phyloP scores from a whole-genome alignment of 1,140 invertebrate genomes.

The Maconellicoccus hirsutus region DNA sequence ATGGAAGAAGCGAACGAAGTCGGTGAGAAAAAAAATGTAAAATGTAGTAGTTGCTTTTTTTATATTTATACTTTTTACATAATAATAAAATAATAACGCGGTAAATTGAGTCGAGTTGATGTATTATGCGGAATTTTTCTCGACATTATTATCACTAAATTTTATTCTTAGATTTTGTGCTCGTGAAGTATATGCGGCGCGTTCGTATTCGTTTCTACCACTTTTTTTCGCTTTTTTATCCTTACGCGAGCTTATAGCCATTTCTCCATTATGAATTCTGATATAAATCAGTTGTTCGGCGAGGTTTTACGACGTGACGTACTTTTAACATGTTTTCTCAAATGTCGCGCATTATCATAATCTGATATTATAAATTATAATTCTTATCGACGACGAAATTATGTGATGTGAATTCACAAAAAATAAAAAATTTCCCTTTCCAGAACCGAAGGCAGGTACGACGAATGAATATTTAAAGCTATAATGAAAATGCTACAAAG shows the following conservation, averaged over 20 bases:
- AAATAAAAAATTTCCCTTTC: no score
- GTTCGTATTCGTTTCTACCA: not conserved
- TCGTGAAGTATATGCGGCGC: not conserved
- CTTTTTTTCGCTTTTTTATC: not conserved
- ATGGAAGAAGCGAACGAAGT: conserved; percentile 2
- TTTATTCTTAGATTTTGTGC: not conserved
- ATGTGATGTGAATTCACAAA: not conserved
- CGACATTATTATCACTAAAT: not conserved
- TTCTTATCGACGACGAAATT: not conserved
- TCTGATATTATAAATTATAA: conserved; percentile 10
- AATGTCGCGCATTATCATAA: conserved; percentile 3
- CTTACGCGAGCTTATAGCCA: not conserved
- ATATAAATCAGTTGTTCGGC: not conserved
- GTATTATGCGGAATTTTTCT: conserved; percentile 4
- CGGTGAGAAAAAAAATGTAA: not conserved
- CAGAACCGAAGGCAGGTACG: no score
- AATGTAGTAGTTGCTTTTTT: no score
- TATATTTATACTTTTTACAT: not conserved
- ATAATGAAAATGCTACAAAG: no score
- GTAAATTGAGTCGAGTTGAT: not conserved
- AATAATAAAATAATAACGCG: conserved; percentile 9
- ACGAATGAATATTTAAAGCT: no score
- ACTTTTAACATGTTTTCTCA: not conserved
- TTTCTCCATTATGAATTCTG: not conserved
- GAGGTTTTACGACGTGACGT: not conserved